Evolutionary conservation across 2,113 vertebrate genomes (phyloP).

Genomic region (Hepsetus odoe): DNA sequence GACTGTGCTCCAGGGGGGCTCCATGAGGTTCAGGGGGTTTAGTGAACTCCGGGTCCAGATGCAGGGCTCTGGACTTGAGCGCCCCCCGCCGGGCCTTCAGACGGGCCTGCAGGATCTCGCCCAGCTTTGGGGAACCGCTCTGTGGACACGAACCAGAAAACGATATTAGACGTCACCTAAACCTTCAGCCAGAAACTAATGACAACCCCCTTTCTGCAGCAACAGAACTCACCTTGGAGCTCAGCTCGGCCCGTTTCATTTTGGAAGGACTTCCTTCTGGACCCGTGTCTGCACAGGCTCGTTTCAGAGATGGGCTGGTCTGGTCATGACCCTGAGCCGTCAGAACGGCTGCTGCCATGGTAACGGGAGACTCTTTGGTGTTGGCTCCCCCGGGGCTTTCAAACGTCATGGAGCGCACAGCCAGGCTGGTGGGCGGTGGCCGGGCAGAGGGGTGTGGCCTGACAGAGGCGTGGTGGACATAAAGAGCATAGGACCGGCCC

Average conservation of each 20-base stretch:
- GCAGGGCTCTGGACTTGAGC: conserved; percentile 65
- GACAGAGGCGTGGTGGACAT: conserved; percentile 80
- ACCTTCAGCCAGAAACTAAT: too few species aligned
- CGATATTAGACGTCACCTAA: neutral
- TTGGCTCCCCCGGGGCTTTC: conserved; percentile 61
- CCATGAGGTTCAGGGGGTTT: conserved; percentile 61
- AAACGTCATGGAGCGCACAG: conserved; percentile 80
- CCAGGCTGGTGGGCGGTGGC: conserved; percentile 77
- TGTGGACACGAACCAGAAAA: conserved; percentile 41
- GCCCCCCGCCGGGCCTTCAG: conserved; percentile 63
- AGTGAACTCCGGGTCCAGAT: conserved; percentile 70
- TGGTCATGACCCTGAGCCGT: conserved; percentile 36
- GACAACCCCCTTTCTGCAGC: too few species aligned
- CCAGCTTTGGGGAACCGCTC: conserved; percentile 71
- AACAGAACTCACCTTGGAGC: conserved; percentile 63
- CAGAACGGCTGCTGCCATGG: neutral
- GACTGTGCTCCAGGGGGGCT: conserved; percentile 67
- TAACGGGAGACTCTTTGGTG: conserved; percentile 1
- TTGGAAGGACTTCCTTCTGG: conserved; percentile 73
- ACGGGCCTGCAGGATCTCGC: conserved; percentile 69
- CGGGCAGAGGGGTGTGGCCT: conserved; percentile 68
- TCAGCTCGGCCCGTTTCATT: conserved; percentile 64
- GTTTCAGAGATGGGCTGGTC: conserved; percentile 75
- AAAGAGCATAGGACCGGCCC: conserved; percentile 79
- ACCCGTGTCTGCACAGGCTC: conserved; percentile 55